Conservation (phyloP, 2,113 vertebrate species). For the Nettapus auritus region DNA sequence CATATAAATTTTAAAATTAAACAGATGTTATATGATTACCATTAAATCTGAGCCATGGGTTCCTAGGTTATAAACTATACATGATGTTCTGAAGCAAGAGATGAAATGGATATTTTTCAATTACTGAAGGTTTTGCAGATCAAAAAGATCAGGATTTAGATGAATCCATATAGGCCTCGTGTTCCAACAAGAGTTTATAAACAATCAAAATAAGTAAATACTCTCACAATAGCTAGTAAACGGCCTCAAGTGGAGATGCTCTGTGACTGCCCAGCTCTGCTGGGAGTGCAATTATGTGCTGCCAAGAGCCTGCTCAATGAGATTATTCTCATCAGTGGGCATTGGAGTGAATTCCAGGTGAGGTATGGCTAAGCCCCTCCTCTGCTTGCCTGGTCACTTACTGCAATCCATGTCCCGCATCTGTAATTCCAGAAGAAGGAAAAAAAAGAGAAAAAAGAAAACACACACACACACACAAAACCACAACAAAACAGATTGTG, state of each 20-base stretch:
- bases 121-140: constrained; percentile 72
- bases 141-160: constrained; percentile 74
- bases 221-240: constrained; percentile 26
- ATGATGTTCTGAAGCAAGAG: constrained; percentile 72
- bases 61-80: constrained; percentile 74
- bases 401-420: background rate
- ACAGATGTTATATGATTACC: constrained; percentile 85
- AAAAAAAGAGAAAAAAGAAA: no score
- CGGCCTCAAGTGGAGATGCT: background rate
- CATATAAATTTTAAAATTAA: constrained; percentile 87
- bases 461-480: no score
- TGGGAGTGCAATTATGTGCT: background rate
- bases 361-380: background rate
- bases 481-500: background rate
- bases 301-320: background rate
- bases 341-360: background rate
- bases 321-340: background rate
- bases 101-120: constrained; percentile 71
- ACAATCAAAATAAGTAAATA: constrained; percentile 67
- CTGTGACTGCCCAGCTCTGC: background rate
- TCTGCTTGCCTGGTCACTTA: background rate
- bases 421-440: background rate
- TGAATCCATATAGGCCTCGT: constrained; percentile 38
- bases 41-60: constrained; percentile 80
- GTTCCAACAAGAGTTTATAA: constrained; percentile 60